Evolutionary conservation across 2,888 invertebrate species (phyloP), one percentile per base, ranked within the genome.

Genomic region (Habrosyne pyritoides): DNA sequence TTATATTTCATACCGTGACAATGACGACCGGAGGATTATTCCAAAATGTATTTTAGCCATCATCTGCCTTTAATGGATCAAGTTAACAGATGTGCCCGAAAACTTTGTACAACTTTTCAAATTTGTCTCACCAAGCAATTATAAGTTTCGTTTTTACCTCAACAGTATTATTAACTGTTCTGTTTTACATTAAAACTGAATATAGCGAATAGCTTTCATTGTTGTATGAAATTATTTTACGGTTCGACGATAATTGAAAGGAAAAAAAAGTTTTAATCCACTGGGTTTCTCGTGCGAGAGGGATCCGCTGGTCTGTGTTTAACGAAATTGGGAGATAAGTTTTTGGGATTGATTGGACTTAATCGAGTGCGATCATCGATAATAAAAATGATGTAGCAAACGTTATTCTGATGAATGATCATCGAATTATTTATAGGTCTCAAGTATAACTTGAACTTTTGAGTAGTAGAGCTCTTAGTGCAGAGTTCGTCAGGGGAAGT

Each of bases 51-150:
- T 42, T 71, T 64, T 60, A 56, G 59, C 65, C 64, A 71, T 70
- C 63, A 62, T 71, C 70, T 77, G 65, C 55, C 61, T 69, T 68
- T 73, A 78, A 81, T 75, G 72, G 73, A 78, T 74, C 65, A 73
- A 71, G 70, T 73, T 73, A 66, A 67, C 76, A 80, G 79, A 80
- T 78, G 79, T 68, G 75, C 68, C 67, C 56, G 36, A 55, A 66
- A 79, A 75, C 71, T 76, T 69, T 28, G 55, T 18, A n/a, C 28
- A 83, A 83, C 77, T 84, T 82, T 81, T 67, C 73, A 60, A 82
- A 83, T 84, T 81, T 79, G 75, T 81, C 80, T 73, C 73, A 71
- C 67, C 70, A 71, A 72, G 76, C 79, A 84, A 84, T 86, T 83
- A 83, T 70, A 82, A 81, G 79, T 83, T 84, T 75, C 74, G 67